These are phyloP conservation scores for Paraescarpia echinospica DNA, from an alignment of 1,140 invertebrate species.

Conservation along the genomic window DNA sequence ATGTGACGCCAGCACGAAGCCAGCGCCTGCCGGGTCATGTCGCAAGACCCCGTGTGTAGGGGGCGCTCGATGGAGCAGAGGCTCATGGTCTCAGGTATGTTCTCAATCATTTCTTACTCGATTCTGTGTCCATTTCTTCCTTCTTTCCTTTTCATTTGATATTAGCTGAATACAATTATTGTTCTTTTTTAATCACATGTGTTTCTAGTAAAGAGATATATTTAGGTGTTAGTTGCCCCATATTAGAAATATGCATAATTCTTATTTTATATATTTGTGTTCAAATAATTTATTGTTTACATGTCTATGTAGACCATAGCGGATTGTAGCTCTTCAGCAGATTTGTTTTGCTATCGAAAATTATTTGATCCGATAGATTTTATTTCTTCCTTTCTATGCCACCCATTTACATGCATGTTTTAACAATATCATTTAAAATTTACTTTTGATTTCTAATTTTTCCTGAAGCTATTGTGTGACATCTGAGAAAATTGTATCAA, in stretches of 20 bases:
- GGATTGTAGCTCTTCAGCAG: not conserved
- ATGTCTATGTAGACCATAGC: not conserved
- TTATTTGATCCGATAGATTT: no score
- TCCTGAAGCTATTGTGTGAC: not conserved
- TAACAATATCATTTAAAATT: not conserved
- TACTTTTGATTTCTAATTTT: not conserved
- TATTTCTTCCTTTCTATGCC: no score
- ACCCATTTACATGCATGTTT: not conserved
- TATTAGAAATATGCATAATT: not conserved
- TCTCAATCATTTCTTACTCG: not conserved
- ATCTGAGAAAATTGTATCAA: not conserved
- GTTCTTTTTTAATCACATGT: not conserved
- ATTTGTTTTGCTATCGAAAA: not conserved
- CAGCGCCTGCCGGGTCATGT: slow-evolving; percentile 6
- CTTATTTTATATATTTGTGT: not conserved
- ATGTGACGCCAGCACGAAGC: slow-evolving; percentile 13
- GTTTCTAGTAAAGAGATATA: not conserved
- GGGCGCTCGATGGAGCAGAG: not conserved
- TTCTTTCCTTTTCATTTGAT: no score
- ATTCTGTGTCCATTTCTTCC: not conserved
- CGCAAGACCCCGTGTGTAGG: not conserved
- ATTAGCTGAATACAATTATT: not conserved
- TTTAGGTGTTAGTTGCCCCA: not conserved
- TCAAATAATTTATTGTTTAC: not conserved
- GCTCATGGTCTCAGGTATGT: slow-evolving; percentile 18